phyloP scores from a whole-genome alignment of 2,888 invertebrate species.

The Aphidius colemani region DNA sequence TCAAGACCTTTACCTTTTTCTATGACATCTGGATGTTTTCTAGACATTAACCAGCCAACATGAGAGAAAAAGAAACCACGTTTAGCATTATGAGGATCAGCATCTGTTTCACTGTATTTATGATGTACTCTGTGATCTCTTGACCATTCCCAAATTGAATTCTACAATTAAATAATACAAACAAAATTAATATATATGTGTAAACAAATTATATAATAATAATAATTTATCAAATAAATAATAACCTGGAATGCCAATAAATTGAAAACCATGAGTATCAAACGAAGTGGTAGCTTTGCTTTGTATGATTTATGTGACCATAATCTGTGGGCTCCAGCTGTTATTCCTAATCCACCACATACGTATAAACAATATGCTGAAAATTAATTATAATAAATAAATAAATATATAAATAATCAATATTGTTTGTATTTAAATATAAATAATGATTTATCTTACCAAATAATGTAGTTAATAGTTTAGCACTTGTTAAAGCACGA shows the following conservation, averaged over 20 bases:
- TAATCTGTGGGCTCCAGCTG: conserved; percentile 94
- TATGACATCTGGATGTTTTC: conserved; percentile 89
- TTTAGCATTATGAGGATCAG: conserved; percentile 90
- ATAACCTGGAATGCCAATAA: conserved; percentile 89
- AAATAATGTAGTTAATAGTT: conserved; percentile 71
- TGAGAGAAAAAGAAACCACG: conserved; percentile 97
- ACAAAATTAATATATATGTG: too few relatives aligned
- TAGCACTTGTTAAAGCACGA: conserved; percentile 74
- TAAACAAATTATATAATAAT: neutral
- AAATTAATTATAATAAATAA: conserved; percentile 39
- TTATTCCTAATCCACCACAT: conserved; percentile 86
- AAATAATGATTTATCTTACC: conserved; percentile 64
- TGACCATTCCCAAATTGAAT: conserved; percentile 74
- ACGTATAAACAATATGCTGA: conserved; percentile 77
- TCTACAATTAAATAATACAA: conserved; percentile 53
- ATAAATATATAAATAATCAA: neutral
- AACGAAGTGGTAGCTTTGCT: conserved; percentile 89
- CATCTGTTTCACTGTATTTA: conserved; percentile 91
- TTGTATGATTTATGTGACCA: conserved; percentile 97
- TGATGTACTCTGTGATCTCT: conserved; percentile 81
- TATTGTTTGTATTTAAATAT: neutral
- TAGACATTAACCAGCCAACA: conserved; percentile 90
- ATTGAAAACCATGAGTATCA: conserved; percentile 75
- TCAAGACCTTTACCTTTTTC: conserved; percentile 85
- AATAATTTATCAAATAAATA: conserved; percentile 4